Evolutionary conservation across 1,140 invertebrate species (phyloP), one percentile per base, ranked within the genome.

Genomic region (Heliconius himera): DNA sequence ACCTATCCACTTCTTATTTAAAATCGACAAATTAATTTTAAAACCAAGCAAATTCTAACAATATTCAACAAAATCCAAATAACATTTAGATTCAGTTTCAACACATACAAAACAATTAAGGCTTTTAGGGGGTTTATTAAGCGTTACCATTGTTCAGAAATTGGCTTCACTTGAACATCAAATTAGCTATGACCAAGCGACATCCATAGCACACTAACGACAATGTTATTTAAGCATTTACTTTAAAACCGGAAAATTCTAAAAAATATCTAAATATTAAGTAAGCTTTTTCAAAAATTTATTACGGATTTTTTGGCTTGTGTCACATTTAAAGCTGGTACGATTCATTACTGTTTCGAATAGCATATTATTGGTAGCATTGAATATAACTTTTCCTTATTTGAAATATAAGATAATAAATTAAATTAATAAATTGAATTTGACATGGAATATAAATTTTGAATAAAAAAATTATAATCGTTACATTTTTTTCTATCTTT

Each of bases 281-380:
- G 76, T 11, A 79, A 79, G 73, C 78, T 29, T 41, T 70, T 73
- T 79, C 3, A 60, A 36, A 60, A 22, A 70, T 60, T 66, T 33
- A 60, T 79, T 85, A 73, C 66, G 87, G 87, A 86, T 90, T 89
- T 90, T 84, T 87, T 89, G 86, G 88, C 85, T 66, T 84, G 83
- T 87, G 87, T 83, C 41, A 81, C 73, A 79, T 66, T 51, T 71
- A 54, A 79, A 79, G 78, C 78, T 74, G n/a, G 54, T 60, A 60
- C 54, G 54, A 11, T 60, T 60, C 18, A 20, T 74, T 70, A 51
- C 54, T 54, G 46, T 70, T 38, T 38, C 16, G 26, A 20, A 71
- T 36, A 51, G 83, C 81, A 22, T 9, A 60, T 60, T 22, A 60
- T 56, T 56, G 9, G 20, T 60, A 60, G 54, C 54, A 60, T 66